Evolutionary conservation across 2,888 invertebrate genomes (phyloP).

Genomic region (Tinea trinotella): DNA sequence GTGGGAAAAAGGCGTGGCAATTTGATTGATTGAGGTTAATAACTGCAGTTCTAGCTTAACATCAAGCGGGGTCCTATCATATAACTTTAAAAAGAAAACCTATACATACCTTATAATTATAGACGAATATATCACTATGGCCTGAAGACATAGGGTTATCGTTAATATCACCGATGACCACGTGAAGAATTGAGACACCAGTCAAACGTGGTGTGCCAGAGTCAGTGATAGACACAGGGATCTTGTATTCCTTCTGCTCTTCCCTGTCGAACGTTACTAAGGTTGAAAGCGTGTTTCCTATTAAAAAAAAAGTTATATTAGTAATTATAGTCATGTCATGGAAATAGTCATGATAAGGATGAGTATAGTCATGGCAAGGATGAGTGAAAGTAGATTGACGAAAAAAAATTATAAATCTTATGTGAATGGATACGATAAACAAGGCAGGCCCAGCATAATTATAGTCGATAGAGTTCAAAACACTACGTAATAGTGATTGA

Average conservation of each 20-base stretch:
- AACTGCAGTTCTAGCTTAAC: no score
- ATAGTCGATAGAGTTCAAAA: neutral
- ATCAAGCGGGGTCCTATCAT: no score
- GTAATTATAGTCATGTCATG: neutral
- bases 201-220: slow-evolving; percentile 81
- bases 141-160: slow-evolving; percentile 93
- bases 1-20: no score
- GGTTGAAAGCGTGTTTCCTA: slow-evolving; percentile 78
- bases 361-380: no score
- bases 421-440: no score
- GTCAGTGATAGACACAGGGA: slow-evolving; percentile 93
- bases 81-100: neutral
- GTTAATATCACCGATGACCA: slow-evolving; percentile 95
- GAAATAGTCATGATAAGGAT: neutral
- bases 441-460: no score
- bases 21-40: no score
- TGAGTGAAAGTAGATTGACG: no score
- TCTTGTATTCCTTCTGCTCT: slow-evolving; percentile 85
- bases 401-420: no score
- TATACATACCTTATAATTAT: slow-evolving; percentile 85
- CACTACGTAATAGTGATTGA: neutral
- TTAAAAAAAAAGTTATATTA: neutral
- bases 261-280: slow-evolving; percentile 88
- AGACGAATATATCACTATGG: slow-evolving; percentile 91
- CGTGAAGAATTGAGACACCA: slow-evolving; percentile 86